A percentile compares a stretch with the other conserved stretches of the same genome.
These are phyloP conservation scores for Adrianichthys oophorus DNA, from an alignment of 2,797 vertebrate species.

Conservation along the genomic window DNA sequence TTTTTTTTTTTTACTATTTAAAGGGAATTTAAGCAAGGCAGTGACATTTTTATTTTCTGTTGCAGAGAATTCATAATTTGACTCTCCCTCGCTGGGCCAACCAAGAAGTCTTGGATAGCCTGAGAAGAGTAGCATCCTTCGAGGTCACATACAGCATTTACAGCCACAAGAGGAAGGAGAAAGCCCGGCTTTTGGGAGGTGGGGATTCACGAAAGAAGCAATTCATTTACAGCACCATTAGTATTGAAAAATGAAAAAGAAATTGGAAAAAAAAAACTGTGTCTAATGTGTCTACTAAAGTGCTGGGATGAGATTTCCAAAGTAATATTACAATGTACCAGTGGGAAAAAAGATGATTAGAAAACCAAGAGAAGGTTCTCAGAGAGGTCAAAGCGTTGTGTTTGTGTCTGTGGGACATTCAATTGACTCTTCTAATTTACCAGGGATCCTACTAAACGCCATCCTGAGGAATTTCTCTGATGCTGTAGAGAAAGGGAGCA, in stretches of 20 bases:
- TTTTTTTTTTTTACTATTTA: slow-evolving; percentile 29
- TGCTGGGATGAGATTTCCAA: slow-evolving; percentile 14
- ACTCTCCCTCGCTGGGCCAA: slow-evolving; percentile 87
- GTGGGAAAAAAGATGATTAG: slow-evolving; percentile 38
- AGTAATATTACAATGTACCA: slow-evolving; percentile 41
- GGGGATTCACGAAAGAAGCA: slow-evolving; percentile 49
- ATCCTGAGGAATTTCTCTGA: slow-evolving; percentile 84
- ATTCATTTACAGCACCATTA: slow-evolving; percentile 31
- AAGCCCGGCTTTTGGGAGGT: slow-evolving; percentile 89
- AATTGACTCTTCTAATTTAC: slow-evolving; percentile 58
- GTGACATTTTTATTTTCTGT: slow-evolving; percentile 19
- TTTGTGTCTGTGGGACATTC: slow-evolving; percentile 31
- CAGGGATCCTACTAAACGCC: slow-evolving; percentile 83
- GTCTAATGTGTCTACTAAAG: slow-evolving; percentile 34
- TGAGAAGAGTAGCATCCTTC: slow-evolving; percentile 82
- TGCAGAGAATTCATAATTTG: slow-evolving; percentile 85
- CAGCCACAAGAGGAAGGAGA: slow-evolving; percentile 84
- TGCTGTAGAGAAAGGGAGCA: slow-evolving; percentile 67
- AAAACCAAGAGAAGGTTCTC: slow-evolving; percentile 24
- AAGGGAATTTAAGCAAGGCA: slow-evolving; percentile 39
- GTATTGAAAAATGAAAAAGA: slow-evolving; percentile 14
- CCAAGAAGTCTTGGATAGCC: slow-evolving; percentile 75
- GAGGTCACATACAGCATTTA: slow-evolving; percentile 80
- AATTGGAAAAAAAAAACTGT: not conserved
- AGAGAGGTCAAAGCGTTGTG: slow-evolving; percentile 42